Evolutionary conservation across 1,140 invertebrate genomes (phyloP).

Genomic region (Epicauta chinensis): DNA sequence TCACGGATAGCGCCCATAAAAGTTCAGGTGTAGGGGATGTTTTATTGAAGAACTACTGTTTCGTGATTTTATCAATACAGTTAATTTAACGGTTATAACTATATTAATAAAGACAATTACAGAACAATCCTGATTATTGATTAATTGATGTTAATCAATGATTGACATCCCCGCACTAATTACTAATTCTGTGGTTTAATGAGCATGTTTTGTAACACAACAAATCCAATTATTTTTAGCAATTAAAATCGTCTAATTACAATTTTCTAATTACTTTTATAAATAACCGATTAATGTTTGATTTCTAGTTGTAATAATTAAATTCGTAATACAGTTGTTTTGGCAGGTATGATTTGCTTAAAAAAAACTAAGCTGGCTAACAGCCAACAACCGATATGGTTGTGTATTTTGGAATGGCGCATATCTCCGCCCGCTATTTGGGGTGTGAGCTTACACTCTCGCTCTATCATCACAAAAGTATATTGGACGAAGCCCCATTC

Average conservation of each 20-base stretch:
- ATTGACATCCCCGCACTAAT: too few relatives aligned
- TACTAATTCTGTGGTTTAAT: too few relatives aligned
- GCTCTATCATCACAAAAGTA: constrained; percentile 27
- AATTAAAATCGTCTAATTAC: too few relatives aligned
- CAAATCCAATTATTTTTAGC: too few relatives aligned
- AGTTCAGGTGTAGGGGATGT: constrained; percentile 24
- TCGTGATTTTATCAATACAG: constrained; percentile 23
- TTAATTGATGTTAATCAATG: too few relatives aligned
- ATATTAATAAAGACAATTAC: too few relatives aligned
- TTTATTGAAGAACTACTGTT: constrained; percentile 27
- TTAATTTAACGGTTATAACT: too few relatives aligned
- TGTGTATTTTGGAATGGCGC: constrained; percentile 25
- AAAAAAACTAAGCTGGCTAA: constrained; percentile 8
- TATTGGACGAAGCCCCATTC: constrained; percentile 35
- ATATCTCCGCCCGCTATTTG: constrained; percentile 29
- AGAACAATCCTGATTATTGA: too few relatives aligned
- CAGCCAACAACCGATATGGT: constrained; percentile 21
- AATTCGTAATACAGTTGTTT: too few relatives aligned
- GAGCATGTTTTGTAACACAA: too few relatives aligned
- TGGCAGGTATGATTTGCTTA: not conserved
- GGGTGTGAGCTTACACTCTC: constrained; percentile 27
- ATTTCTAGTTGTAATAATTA: constrained; percentile 23
- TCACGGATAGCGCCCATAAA: constrained; percentile 28
- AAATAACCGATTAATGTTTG: too few relatives aligned
- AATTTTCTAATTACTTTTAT: too few relatives aligned